These are phyloP conservation scores for Premnoplex brunnescens DNA, from an alignment of 2,797 vertebrate genomes.

Conservation along the genomic window DNA sequence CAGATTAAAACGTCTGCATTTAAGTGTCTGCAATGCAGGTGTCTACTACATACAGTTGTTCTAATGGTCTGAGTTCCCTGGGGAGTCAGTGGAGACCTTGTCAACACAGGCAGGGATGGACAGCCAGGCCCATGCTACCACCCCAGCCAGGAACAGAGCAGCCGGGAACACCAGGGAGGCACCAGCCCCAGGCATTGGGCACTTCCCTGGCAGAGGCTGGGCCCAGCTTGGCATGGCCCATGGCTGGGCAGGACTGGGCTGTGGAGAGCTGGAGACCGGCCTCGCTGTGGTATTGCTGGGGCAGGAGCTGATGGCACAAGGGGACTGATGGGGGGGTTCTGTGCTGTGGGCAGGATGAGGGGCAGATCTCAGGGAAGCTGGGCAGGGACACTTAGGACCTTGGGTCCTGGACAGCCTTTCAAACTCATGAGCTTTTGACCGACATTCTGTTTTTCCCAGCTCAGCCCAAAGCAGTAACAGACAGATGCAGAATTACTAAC, in stretches of 20 bases:
- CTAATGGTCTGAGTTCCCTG: not conserved
- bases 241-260: not conserved
- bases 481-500: not conserved
- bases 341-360: not conserved
- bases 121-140: accelerated
- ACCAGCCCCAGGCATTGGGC: accelerated
- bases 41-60: not conserved
- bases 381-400: not conserved
- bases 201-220: not conserved
- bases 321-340: accelerated
- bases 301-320: accelerated
- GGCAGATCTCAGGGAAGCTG: not conserved
- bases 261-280: not conserved
- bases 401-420: accelerated
- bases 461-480: not conserved
- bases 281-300: accelerated
- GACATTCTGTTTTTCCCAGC: not conserved
- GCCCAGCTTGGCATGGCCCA: accelerated
- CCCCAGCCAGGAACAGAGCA: not conserved
- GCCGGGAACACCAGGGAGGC: accelerated
- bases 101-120: not conserved
- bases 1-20: not conserved
- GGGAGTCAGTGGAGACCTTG: not conserved
- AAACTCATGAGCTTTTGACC: not conserved
- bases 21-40: not conserved